Conservation (phyloP, 2,888 invertebrate species). For the Lochmaea capreae region DNA sequence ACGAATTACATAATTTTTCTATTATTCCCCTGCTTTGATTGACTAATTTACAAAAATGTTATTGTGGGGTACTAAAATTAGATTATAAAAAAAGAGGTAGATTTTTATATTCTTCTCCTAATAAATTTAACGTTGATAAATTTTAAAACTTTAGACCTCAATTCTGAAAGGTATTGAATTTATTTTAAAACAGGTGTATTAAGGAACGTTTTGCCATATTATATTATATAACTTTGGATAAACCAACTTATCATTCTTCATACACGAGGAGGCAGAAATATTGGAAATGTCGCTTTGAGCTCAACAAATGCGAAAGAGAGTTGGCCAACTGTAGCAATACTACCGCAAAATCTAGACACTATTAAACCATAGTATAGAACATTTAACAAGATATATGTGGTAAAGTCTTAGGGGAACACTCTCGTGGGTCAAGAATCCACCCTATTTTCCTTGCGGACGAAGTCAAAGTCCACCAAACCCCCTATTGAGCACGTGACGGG, state of each 20-base stretch:
- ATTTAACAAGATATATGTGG: slow-evolving; percentile 56
- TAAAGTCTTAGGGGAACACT: slow-evolving; percentile 45
- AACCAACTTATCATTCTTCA: slow-evolving; percentile 20
- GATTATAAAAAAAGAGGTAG: too few species aligned
- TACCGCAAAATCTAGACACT: slow-evolving; percentile 36
- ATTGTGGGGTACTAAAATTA: too few species aligned
- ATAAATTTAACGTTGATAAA: too few species aligned
- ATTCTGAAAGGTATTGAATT: too few species aligned
- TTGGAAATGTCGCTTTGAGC: slow-evolving; percentile 13
- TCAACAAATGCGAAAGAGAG: slow-evolving; percentile 25
- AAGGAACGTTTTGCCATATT: too few species aligned
- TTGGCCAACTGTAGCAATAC: slow-evolving; percentile 26
- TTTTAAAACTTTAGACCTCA: too few species aligned
- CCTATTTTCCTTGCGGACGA: slow-evolving; percentile 30
- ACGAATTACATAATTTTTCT: too few species aligned
- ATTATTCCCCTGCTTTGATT: too few species aligned
- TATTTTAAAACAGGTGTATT: too few species aligned
- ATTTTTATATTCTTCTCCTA: too few species aligned
- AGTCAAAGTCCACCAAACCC: slow-evolving; percentile 19
- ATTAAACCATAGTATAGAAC: slow-evolving; percentile 45
- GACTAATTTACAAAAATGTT: too few species aligned
- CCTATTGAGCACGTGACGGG: slow-evolving; percentile 52
- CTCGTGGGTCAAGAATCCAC: slow-evolving; percentile 36
- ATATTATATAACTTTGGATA: background rate
- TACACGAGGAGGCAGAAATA: slow-evolving; percentile 26